Evolutionary conservation across 2,113 vertebrate genomes (phyloP).

Genomic region (Grammomys dolichurus): DNA sequence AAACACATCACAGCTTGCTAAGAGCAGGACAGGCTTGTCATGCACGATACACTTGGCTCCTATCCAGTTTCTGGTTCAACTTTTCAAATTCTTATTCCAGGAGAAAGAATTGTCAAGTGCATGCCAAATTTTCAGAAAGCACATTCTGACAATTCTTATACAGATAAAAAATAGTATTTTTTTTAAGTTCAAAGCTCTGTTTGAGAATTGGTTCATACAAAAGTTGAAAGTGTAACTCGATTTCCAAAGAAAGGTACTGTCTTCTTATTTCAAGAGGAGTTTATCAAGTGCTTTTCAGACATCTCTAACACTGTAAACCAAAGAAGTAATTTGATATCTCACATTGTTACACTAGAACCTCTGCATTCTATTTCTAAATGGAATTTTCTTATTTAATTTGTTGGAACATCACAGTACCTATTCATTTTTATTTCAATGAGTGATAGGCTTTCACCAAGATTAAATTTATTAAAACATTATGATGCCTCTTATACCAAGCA

Average conservation of each 20-base stretch:
- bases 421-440: constrained; percentile 73
- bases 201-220: constrained; percentile 71
- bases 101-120: constrained; percentile 1
- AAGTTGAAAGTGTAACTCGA: constrained; percentile 58
- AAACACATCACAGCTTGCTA: neutral
- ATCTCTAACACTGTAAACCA: constrained; percentile 58
- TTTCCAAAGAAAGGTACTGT: constrained; percentile 66
- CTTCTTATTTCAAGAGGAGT: constrained; percentile 76
- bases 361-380: constrained; percentile 61
- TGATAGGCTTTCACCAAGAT: constrained; percentile 63
- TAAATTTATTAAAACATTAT: constrained; percentile 79
- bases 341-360: constrained; percentile 66
- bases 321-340: constrained; percentile 78
- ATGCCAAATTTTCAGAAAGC: neutral
- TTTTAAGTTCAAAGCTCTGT: constrained; percentile 49
- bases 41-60: neutral
- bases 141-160: constrained; percentile 23
- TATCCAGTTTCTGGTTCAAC: neutral
- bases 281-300: constrained; percentile 72
- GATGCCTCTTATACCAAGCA: constrained; percentile 59
- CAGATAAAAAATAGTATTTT: neutral
- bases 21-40: neutral
- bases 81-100: neutral
- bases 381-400: constrained; percentile 71
- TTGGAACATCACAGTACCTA: constrained; percentile 38